Conservation (phyloP, 2,888 invertebrate species). For the Perizoma affinitatum region DNA sequence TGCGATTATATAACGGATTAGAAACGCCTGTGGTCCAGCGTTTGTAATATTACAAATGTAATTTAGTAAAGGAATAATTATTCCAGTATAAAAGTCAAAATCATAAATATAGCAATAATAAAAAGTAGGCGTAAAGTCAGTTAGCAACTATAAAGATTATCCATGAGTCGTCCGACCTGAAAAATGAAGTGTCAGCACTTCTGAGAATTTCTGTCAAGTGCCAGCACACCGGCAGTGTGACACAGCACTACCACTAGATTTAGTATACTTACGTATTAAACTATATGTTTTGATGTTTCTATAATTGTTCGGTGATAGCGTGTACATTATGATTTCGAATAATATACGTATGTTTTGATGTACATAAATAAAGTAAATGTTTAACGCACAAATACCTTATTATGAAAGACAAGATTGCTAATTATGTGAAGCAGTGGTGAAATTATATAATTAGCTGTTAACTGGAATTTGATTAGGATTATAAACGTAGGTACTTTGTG, state of each 20-base stretch:
- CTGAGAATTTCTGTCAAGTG: background rate
- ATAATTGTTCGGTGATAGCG: constrained; percentile 74
- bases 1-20: constrained; percentile 6
- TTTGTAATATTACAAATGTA: constrained; percentile 27
- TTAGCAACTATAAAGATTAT: constrained; percentile 57
- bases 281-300: constrained; percentile 64
- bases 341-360: constrained; percentile 82
- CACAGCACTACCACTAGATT: constrained; percentile 51
- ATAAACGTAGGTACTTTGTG: constrained; percentile 63
- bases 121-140: constrained; percentile 60
- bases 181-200: constrained; percentile 4
- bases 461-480: constrained; percentile 70
- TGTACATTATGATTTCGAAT: constrained; percentile 76
- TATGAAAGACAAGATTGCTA: constrained; percentile 68
- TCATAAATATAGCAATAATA: constrained; percentile 63
- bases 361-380: constrained; percentile 84
- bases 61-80: constrained; percentile 20
- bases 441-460: constrained; percentile 79
- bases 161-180: constrained; percentile 47
- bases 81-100: constrained; percentile 47
- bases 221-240: constrained; percentile 29
- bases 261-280: constrained; percentile 47
- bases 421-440: constrained; percentile 69
- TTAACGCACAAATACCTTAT: constrained; percentile 80
- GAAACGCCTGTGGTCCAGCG: constrained; percentile 12